Evolutionary conservation across 2,888 invertebrate genomes (phyloP).

Genomic region (Drosophila mimica): DNA sequence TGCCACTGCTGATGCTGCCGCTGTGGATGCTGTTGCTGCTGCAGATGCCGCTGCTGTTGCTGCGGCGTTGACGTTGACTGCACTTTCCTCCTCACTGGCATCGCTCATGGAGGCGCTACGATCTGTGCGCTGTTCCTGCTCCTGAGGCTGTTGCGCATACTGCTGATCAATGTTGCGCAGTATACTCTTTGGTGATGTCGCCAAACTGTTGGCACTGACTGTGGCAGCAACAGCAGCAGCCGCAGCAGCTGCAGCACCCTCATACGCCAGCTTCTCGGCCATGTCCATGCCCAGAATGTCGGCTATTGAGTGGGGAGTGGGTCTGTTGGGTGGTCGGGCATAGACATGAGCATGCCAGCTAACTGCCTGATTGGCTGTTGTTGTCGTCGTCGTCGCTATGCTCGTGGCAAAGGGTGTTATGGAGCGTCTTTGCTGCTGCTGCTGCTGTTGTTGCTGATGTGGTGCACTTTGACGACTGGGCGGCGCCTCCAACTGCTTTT

Average conservation of each 20-base stretch:
- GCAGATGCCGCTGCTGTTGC: conserved; percentile 42
- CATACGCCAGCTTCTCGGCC: conserved; percentile 47
- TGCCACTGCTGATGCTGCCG: conserved; percentile 45
- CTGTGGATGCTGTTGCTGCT: conserved; percentile 8
- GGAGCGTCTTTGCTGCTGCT: conserved; percentile 46
- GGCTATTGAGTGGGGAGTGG: conserved; percentile 94
- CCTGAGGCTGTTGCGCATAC: conserved; percentile 74
- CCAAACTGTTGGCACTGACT: conserved; percentile 54
- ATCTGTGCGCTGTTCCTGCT: conserved; percentile 70
- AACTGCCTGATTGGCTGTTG: conserved; percentile 48
- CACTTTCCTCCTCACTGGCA: conserved; percentile 85
- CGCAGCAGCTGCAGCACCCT: conserved; percentile 25
- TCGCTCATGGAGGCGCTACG: conserved; percentile 84
- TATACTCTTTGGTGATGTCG: conserved; percentile 83
- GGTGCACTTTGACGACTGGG: conserved; percentile 39
- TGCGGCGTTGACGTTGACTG: conserved; percentile 42
- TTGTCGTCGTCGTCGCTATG: conserved; percentile 15
- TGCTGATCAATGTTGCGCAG: conserved; percentile 82
- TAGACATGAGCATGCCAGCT: conserved; percentile 97
- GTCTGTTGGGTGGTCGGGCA: conserved; percentile 91
- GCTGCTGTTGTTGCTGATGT: conserved; percentile 39
- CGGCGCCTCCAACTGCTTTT: conserved; percentile 79
- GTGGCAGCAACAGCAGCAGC: conserved; percentile 24
- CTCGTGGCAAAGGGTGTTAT: conserved; percentile 43
- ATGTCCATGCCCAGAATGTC: conserved; percentile 90